Evolutionary conservation across 2,797 vertebrate species (phyloP), one percentile per base, ranked within the genome.

Genomic region (Pseudotriccus pelzelni): DNA sequence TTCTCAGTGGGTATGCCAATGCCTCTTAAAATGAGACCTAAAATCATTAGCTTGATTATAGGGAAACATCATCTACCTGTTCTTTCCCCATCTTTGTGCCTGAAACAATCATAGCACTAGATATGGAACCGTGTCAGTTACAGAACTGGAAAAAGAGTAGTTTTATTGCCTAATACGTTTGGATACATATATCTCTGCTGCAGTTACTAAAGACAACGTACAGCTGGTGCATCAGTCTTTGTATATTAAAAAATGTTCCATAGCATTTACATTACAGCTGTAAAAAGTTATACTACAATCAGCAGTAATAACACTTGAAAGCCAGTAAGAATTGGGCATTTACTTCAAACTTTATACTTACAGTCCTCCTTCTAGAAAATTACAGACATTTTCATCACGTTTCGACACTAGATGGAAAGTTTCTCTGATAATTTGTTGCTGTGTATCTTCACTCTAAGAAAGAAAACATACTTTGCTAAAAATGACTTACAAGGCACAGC

Each of bases 371-470:
- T 99, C 99, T 74, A 99, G 98, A 97, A 99, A 99, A 97, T 99
- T 99, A 98, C 99, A 99, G 91, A 99, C 99, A 68, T 99, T 99
- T 97, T 99, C 99, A 94, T 99, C 99, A 96, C 99, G 98, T 97
- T 99, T 99, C 1, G 99, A 99, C 58, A 99, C 99, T 97, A 99
- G 98, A 96, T 99, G 99, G 98, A 99, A 99, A 70, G 99, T 99
- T 98, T 99, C 99, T 98, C 99, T 98, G 98, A 99, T 99, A 97
- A 99, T 99, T 96, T 99, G 99, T 92, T 99, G 99, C 90, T 99
- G 99, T 0, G 98, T 99, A 97, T 99, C 99, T 99, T 99, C 99
- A 97, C 95, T 99, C 99, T 99, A 97, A 25, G 22, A 82, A 91
- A 87, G 52, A 94, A 97, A 97, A 91, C 20, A 91, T 11, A 95